Percentiles rank a stretch among this genome's conserved stretches.
These are phyloP conservation scores for Drosophila barbarae DNA, from an alignment of 2,888 invertebrate genomes.

Conservation along the genomic window DNA sequence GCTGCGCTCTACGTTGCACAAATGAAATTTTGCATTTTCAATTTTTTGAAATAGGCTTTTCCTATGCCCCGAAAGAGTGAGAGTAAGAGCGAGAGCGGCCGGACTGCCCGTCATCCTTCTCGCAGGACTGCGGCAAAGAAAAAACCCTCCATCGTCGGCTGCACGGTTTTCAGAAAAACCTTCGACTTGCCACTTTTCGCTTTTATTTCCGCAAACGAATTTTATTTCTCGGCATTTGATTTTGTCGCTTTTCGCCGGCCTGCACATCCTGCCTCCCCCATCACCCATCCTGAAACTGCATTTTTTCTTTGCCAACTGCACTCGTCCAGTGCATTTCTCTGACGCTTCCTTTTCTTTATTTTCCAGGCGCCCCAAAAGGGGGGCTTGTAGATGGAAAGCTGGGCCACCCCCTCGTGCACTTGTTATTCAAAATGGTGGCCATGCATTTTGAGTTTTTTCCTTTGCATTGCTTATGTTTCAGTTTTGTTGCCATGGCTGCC, in stretches of 20 bases:
- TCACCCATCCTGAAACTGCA: constrained; percentile 23
- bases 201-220: constrained; percentile 59
- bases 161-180: constrained; percentile 33
- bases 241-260: constrained; percentile 61
- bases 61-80: constrained; percentile 42
- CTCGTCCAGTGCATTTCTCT: constrained; percentile 48
- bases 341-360: constrained; percentile 35
- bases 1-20: constrained; percentile 52
- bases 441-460: constrained; percentile 62
- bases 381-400: background rate
- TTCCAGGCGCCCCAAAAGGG: constrained; percentile 22
- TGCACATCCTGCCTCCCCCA: constrained; percentile 41
- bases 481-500: constrained; percentile 69
- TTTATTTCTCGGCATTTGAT: constrained; percentile 74
- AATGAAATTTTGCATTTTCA: constrained; percentile 75
- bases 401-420: constrained; percentile 55
- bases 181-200: constrained; percentile 47
- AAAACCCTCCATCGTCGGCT: constrained; percentile 19
- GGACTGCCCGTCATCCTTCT: constrained; percentile 8
- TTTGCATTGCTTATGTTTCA: constrained; percentile 68
- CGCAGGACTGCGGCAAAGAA: constrained; percentile 31
- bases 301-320: constrained; percentile 45
- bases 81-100: constrained; percentile 1
- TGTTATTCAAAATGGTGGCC: constrained; percentile 74
- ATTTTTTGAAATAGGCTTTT: constrained; percentile 74